phyloP scores from a whole-genome alignment of 37 sponge, comb jelly and placozoan genomes.

The Bolinopsis microptera region DNA sequence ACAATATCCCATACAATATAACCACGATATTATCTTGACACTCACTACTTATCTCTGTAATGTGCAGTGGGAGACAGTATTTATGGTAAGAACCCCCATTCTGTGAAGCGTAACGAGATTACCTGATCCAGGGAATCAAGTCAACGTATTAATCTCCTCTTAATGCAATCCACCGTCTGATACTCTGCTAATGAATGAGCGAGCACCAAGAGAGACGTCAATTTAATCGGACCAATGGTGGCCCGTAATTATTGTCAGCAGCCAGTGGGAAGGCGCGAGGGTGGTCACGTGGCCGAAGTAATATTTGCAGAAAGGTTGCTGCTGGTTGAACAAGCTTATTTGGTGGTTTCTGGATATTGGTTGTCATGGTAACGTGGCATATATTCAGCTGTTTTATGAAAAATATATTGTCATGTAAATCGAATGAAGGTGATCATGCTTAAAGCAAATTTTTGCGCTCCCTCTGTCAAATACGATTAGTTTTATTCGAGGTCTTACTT shows the following conservation, averaged over 20 bases:
- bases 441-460: too few species aligned
- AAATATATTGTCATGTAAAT: too few species aligned
- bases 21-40: too few species aligned
- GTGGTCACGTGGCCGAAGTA: not conserved
- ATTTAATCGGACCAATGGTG: not conserved
- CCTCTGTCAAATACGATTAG: too few species aligned
- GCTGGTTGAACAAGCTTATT: not conserved
- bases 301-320: not conserved
- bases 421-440: too few species aligned
- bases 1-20: too few species aligned
- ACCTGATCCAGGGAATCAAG: not conserved
- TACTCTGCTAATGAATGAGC: not conserved
- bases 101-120: not conserved
- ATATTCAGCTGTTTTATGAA: too few species aligned
- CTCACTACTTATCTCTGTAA: too few species aligned
- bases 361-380: too few species aligned
- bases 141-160: not conserved
- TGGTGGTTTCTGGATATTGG: not conserved
- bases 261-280: not conserved
- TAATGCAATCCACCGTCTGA: not conserved
- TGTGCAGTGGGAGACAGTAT: too few species aligned
- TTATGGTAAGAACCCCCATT: too few species aligned
- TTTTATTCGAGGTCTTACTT: too few species aligned
- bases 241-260: not conserved
- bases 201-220: not conserved